phyloP scores from a whole-genome alignment of 2,888 invertebrate species.

The Synergus gifuensis region DNA sequence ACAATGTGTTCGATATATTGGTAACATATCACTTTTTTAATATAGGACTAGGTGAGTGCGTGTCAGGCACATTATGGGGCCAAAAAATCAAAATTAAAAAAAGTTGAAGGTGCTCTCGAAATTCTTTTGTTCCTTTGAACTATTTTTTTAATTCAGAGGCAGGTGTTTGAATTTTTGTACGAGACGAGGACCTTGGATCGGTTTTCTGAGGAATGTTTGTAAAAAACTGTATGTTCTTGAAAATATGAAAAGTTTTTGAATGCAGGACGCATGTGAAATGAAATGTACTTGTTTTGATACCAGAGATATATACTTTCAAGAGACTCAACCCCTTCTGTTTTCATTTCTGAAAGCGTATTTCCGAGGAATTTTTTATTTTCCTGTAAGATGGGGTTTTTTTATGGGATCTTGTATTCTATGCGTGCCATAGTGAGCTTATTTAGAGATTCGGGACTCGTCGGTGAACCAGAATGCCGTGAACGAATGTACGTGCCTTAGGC shows the following conservation, averaged over 20 bases:
- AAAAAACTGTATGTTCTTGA: no score
- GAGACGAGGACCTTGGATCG: no score
- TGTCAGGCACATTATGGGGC: no score
- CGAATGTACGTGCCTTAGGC: conserved; percentile 12
- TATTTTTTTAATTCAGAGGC: no score
- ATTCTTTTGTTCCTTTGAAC: no score
- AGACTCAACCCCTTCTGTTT: conserved; percentile 9
- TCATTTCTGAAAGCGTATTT: conserved; percentile 11
- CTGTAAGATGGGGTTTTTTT: conserved; percentile 29
- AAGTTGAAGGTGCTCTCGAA: no score
- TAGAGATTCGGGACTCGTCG: conserved; percentile 45
- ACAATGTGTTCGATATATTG: no score
- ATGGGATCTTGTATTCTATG: conserved; percentile 39
- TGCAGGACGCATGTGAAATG: conserved; percentile 1
- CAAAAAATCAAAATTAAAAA: no score
- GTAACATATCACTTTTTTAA: no score
- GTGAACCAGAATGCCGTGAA: conserved; percentile 44
- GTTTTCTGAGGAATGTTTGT: no score
- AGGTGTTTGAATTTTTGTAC: no score
- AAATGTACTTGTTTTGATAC: conserved; percentile 33
- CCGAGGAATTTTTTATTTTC: conserved; percentile 14
- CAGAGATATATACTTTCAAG: neutral
- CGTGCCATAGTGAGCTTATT: conserved; percentile 27
- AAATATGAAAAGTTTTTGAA: neutral
- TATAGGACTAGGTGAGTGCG: no score